Evolutionary conservation across 2,888 invertebrate genomes (phyloP).

Genomic region (Horisme vitalbata): DNA sequence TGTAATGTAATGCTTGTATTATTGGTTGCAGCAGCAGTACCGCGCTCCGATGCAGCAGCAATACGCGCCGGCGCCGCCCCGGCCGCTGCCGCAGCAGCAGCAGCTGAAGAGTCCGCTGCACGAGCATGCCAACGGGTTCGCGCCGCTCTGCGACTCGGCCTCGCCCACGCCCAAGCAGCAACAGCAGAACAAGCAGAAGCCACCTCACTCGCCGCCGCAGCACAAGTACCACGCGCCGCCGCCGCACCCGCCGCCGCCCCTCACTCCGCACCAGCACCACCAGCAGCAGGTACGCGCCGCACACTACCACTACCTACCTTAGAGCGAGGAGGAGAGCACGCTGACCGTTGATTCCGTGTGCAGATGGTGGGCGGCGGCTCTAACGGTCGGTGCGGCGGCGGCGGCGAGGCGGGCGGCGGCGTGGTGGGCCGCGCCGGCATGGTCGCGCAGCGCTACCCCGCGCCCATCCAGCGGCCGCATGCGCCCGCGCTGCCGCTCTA

Average conservation of each 20-base stretch:
- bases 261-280: conserved; percentile 72
- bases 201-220: conserved; percentile 75
- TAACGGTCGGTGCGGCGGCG: conserved; percentile 61
- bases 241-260: conserved; percentile 61
- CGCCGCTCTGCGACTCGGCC: conserved; percentile 84
- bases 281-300: conserved; percentile 45
- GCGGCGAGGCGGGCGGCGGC: conserved; percentile 40
- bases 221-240: conserved; percentile 77
- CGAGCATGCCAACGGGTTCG: conserved; percentile 76
- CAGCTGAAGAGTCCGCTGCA: conserved; percentile 84
- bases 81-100: conserved; percentile 73
- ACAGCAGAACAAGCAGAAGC: conserved; percentile 54
- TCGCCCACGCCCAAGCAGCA: conserved; percentile 77
- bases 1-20: neutral
- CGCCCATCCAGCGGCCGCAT: conserved; percentile 82
- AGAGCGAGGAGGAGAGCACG: conserved; percentile 7
- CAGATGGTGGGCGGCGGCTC: conserved; percentile 67
- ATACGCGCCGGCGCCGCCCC: conserved; percentile 65
- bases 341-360: conserved; percentile 20
- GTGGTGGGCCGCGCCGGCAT: conserved; percentile 55
- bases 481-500: conserved; percentile 67
- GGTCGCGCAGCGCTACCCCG: conserved; percentile 75
- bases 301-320: conserved; percentile 43
- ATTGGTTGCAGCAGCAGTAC: conserved; percentile 65
- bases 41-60: conserved; percentile 75